Percentiles rank a stretch among this genome's conserved stretches.
phyloP scores from a whole-genome alignment of 2,113 vertebrate species.

The Rhabdomys dilectus region DNA sequence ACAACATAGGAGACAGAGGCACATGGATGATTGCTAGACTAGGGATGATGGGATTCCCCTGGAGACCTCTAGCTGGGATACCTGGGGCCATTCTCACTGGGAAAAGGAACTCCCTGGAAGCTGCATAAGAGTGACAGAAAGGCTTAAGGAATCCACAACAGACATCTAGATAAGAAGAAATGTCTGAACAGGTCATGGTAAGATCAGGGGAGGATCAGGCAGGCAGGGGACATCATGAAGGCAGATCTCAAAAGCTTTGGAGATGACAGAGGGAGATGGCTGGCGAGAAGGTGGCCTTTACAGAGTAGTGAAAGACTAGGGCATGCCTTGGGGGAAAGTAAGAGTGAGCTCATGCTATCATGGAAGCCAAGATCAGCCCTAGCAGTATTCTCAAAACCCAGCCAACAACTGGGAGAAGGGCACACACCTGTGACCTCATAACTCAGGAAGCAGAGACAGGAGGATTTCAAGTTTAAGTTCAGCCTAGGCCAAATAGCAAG shows the following conservation, averaged over 20 bases:
- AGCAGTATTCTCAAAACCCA: not conserved
- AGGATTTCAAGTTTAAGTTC: not conserved
- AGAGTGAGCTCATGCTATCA: not conserved
- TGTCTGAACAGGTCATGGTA: not conserved
- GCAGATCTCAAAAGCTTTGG: not conserved
- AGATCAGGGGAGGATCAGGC: no score
- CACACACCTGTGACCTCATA: not conserved
- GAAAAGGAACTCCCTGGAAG: not conserved
- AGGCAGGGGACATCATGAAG: not conserved
- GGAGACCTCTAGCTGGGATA: not conserved
- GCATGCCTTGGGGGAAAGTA: not conserved
- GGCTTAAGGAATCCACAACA: not conserved
- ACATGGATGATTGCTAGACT: fast-evolving
- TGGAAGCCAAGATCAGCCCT: not conserved
- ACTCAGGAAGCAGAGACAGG: not conserved
- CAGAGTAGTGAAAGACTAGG: not conserved
- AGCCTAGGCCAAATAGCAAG: not conserved
- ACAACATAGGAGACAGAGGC: not conserved
- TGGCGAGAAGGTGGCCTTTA: not conserved
- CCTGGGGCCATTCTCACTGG: not conserved
- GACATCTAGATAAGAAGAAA: not conserved
- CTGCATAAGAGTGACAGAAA: not conserved
- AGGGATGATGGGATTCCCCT: no score
- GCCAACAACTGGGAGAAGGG: not conserved
- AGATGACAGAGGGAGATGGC: not conserved